Evolutionary conservation across 2,797 vertebrate genomes (phyloP).

Genomic region (Sus cebifrons): DNA sequence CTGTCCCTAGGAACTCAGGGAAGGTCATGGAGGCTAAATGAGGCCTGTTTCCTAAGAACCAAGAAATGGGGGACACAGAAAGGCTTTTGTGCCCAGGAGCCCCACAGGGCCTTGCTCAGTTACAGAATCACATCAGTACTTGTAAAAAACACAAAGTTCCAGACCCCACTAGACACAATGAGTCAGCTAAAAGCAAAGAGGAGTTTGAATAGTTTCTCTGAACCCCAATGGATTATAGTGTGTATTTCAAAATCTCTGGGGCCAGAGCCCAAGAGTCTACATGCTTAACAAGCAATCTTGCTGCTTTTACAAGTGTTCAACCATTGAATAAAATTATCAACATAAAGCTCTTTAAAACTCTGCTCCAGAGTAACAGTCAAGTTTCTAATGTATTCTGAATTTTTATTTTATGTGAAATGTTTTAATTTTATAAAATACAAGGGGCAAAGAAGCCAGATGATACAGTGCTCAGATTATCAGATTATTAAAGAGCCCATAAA

Average conservation of each 20-base stretch:
- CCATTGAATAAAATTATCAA: neutral
- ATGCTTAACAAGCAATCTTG: neutral
- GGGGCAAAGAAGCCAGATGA: slow-evolving; percentile 18
- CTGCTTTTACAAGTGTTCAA: neutral
- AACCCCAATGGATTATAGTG: neutral
- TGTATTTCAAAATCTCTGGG: neutral
- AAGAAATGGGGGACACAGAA: too few relatives aligned
- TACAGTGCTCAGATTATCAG: neutral
- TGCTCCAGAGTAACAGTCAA: neutral
- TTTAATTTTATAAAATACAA: slow-evolving; percentile 43
- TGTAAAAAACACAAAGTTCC: neutral
- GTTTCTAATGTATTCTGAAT: slow-evolving; percentile 1
- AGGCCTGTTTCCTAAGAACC: too few relatives aligned
- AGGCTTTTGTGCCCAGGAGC: too few relatives aligned
- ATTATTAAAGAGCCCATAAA: slow-evolving; percentile 29
- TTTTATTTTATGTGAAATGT: slow-evolving; percentile 22
- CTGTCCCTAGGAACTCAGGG: too few relatives aligned
- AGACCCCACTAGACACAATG: neutral
- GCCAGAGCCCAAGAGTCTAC: neutral
- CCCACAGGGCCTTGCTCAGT: too few relatives aligned
- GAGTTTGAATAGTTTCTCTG: neutral
- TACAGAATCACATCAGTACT: neutral
- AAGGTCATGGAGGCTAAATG: too few relatives aligned
- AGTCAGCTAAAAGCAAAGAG: neutral
- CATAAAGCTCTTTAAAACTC: neutral